phyloP scores from a whole-genome alignment of 2,113 vertebrate genomes.

The Meles meles region DNA sequence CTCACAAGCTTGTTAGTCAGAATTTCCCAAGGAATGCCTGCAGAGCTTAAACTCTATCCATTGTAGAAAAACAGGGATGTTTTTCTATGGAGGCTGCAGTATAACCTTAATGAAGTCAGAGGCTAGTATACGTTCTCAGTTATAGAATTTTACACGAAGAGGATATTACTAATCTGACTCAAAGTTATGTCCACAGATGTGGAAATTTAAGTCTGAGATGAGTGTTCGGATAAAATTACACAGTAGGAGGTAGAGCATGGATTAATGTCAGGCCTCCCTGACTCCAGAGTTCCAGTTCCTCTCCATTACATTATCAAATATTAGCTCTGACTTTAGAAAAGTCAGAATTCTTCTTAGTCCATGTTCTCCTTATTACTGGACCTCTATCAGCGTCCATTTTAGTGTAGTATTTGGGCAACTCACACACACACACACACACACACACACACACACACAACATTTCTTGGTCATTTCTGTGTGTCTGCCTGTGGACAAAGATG shows the following conservation, averaged over 20 bases:
- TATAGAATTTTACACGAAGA: background rate
- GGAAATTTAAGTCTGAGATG: background rate
- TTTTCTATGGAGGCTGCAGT: conserved; percentile 37
- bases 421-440: too few species aligned
- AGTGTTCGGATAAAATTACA: background rate
- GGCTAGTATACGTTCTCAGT: background rate
- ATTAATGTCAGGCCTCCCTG: background rate
- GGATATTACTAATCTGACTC: background rate
- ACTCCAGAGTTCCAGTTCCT: background rate
- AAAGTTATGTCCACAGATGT: accelerated
- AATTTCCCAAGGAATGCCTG: conserved; percentile 11
- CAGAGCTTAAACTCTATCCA: background rate
- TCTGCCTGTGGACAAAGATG: background rate
- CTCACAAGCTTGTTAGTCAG: conserved; percentile 49
- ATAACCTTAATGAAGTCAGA: background rate
- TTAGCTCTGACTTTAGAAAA: background rate
- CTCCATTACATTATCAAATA: background rate
- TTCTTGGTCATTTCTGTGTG: background rate
- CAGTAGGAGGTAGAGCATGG: background rate
- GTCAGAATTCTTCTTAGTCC: background rate
- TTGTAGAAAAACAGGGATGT: background rate
- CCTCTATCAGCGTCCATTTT: background rate
- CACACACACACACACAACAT: background rate
- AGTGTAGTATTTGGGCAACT: background rate
- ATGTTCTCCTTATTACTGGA: background rate